phyloP scores from a whole-genome alignment of 2,113 vertebrate genomes.

The Vulpes lagopus region DNA sequence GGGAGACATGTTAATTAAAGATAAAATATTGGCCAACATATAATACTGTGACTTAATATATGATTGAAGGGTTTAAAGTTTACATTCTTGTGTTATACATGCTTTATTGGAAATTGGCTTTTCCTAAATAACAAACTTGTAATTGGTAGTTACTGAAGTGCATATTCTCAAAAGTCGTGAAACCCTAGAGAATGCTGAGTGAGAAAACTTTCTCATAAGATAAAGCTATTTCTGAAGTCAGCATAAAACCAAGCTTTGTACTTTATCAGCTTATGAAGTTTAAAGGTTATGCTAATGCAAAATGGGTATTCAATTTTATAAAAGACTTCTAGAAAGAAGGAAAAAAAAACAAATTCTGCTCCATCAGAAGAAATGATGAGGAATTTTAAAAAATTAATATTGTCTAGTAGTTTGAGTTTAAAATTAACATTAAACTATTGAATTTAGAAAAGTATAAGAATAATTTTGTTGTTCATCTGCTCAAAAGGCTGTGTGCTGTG shows the following conservation, averaged over 20 bases:
- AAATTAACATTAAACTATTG: neutral
- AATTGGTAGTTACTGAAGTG: conserved; percentile 50
- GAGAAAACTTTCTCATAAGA: conserved; percentile 56
- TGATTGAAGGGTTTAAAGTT: neutral
- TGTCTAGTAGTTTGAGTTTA: neutral
- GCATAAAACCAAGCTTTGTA: conserved; percentile 68
- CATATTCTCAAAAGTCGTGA: conserved; percentile 43
- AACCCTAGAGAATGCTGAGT: neutral
- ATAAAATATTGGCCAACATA: neutral
- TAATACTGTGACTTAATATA: neutral
- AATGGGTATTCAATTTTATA: conserved; percentile 48
- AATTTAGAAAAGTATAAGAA: conserved; percentile 24
- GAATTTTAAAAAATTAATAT: conserved; percentile 46
- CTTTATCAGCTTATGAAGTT: conserved; percentile 64
- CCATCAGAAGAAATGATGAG: neutral
- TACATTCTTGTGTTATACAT: neutral
- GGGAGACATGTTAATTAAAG: neutral
- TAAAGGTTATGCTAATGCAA: conserved; percentile 70
- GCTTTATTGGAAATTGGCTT: conserved; percentile 63
- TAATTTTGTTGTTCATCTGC: conserved; percentile 12
- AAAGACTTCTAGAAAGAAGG: conserved; percentile 14
- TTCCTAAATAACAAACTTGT: conserved; percentile 55
- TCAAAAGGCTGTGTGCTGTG: neutral
- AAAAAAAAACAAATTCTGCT: conserved; percentile 4
- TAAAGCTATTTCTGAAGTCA: conserved; percentile 63